Base-by-base conservation (phyloP, 2,797 vertebrate genomes). In the Monodelphis domestica region DNA sequence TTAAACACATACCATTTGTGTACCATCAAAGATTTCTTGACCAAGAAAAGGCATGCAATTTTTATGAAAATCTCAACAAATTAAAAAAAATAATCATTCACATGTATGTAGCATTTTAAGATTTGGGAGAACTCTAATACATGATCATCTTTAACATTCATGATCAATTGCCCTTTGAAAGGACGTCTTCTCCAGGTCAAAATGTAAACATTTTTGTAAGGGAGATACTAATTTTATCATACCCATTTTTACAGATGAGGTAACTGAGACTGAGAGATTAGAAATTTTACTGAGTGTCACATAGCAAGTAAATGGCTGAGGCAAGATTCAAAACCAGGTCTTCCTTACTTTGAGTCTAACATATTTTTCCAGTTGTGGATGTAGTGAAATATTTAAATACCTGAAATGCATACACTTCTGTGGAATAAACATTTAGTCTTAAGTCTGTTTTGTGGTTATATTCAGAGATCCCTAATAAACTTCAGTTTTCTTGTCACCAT, bases 21-120 rank as follows among this genome's bases (percentile, higher is more conserved):
- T 45, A 45, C 38, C 59, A 78, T 38, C 5, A 78, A 45, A 45
- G 38, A 78, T 78, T 94, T 87, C 90, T 50, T 90, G 91, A 50
- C 30, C 88, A 91, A 96, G 92, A 17, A 95, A 94, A 93, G 52
- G 94, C 91, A 88, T 70, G 78, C 87, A 89, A 84, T 56, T 54
- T 91, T 78, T 87, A 88, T 30, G 51, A 91, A 53, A 93, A 89
- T 87, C 91, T 94, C 17, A n/a, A n/a, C n/a, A 11, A 21, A 26
- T 2, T 1, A 78, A 59, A 78, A 45, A 4, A 78, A 78, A 45
- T 78, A 26, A 26, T 78, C 45, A 2, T 78, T 70, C 15, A n/a
- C 21, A n/a, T n/a, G 14, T 26, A 78, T 45, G 45, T 11, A 24
- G 21, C 26, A 45, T 24, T 45, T 45, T 45, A 26, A 78, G 38